These are phyloP conservation scores for Drosophila ercepeae DNA, from an alignment of 1,140 invertebrate genomes.

Conservation along the genomic window DNA sequence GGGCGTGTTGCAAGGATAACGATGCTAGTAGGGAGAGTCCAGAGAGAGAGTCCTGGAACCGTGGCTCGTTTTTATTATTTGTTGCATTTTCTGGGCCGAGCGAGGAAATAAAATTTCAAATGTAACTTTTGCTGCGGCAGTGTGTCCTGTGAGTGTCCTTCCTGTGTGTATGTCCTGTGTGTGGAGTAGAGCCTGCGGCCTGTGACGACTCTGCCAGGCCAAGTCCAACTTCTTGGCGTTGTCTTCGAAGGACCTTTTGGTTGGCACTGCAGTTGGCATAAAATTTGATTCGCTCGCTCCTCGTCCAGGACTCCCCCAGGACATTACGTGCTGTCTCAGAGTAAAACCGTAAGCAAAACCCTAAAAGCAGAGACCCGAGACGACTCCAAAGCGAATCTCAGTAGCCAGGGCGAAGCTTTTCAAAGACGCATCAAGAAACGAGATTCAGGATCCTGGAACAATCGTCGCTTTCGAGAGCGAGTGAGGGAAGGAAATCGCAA, in stretches of 20 bases:
- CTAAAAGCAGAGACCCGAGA: background rate
- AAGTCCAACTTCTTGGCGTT: no score
- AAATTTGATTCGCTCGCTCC: constrained; percentile 69
- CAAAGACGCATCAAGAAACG: constrained; percentile 50
- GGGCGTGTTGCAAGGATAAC: constrained; percentile 36
- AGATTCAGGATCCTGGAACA: constrained; percentile 25
- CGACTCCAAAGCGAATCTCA: background rate
- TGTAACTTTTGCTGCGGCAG: constrained; percentile 52
- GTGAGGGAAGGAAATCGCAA: background rate
- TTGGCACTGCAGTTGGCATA: constrained; percentile 68
- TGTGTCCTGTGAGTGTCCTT: no score
- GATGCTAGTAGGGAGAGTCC: background rate
- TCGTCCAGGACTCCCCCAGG: constrained; percentile 11
- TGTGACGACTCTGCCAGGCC: constrained; percentile 13
- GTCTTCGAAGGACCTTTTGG: no score
- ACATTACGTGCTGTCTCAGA: constrained; percentile 36
- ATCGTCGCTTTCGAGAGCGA: no score
- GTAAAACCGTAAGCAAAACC: background rate
- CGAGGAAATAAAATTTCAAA: constrained; percentile 68
- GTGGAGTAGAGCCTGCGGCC: constrained; percentile 13
- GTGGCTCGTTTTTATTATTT: constrained; percentile 66
- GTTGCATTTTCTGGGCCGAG: constrained; percentile 55
- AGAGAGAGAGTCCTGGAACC: background rate
- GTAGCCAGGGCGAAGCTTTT: constrained; percentile 27
- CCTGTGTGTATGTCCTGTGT: constrained; percentile 7